These are phyloP conservation scores for Sternotherus odoratus DNA, from an alignment of 2,797 vertebrate species.

Conservation along the genomic window DNA sequence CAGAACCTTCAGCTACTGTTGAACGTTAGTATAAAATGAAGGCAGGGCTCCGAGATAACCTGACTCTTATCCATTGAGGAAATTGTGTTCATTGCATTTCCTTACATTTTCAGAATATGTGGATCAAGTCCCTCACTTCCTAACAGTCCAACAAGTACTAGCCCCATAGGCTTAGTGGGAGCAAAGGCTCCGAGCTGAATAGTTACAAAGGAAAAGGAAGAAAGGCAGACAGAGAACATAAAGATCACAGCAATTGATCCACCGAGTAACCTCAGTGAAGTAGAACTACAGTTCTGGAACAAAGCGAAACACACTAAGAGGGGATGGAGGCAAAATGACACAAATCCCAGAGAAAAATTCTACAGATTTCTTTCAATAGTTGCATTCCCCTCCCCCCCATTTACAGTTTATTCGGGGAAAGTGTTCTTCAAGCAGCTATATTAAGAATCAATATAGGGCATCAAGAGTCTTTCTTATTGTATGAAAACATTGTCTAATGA, in stretches of 20 bases:
- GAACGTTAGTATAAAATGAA: background rate
- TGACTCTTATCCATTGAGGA: background rate
- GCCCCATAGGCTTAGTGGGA: background rate
- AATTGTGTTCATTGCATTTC: background rate
- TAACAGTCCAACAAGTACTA: background rate
- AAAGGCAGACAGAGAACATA: slow-evolving; percentile 39
- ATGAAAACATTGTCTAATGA: background rate
- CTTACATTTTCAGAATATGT: background rate
- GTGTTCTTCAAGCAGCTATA: background rate
- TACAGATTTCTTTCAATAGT: background rate
- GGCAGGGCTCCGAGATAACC: background rate
- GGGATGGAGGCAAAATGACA: background rate
- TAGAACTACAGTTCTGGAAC: background rate
- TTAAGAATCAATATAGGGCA: background rate
- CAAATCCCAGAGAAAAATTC: background rate
- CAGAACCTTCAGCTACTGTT: background rate
- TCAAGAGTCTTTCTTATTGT: background rate
- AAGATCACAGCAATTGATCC: slow-evolving; percentile 32
- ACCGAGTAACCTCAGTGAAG: slow-evolving; percentile 24
- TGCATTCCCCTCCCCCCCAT: fast-evolving
- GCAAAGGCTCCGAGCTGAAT: slow-evolving; percentile 12
- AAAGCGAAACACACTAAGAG: background rate
- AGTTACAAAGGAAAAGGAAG: slow-evolving; percentile 58
- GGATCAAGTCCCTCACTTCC: background rate
- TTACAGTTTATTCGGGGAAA: background rate